Base-by-base conservation (phyloP, 2,888 invertebrate species). In the Archips crataeganus region DNA sequence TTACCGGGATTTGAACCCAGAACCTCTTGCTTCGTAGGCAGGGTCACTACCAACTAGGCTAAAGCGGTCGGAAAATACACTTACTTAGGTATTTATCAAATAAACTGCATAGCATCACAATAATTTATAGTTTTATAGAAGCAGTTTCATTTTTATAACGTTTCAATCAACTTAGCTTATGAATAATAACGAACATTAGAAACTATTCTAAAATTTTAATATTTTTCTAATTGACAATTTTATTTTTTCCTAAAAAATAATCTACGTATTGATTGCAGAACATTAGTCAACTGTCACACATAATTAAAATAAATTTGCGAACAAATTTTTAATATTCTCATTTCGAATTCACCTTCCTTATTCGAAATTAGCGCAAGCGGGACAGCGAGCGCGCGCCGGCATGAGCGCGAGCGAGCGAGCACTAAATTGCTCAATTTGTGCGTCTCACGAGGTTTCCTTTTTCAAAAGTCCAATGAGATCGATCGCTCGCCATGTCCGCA, bases 381-480 rank as follows among this genome's bases (percentile, higher is more conserved):
- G 89, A 89, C 79, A 80, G 84, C 75, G 62, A 75, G 73, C 57
- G 62, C 67, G 75, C 47, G 80, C 80, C 13, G 80, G 80, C 76
- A 77, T 75, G 80, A 75, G 89, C 75, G 85, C 76, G 87, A 92
- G 87, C 85, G 83, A 81, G 91, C 79, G 77, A 84, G 90, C 90
- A 87, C 83, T 87, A 90, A 93, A 94, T 94, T 93, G 92, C 93
- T 94, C 94, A 94, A 94, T 94, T 94, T 93, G 94, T 82, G 85
- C 82, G 81, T 85, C 87, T 88, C 90, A 89, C 89, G 88, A 91
- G 87, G 85, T 85, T 90, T 90, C 86, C 87, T 93, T 94, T 94
- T 91, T 90, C 86, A 90, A 93, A 93, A 94, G 91, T 90, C 92
- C 90, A 93, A 93, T 92, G 90, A 93, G 93, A 93, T 94, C 94